Evolutionary conservation across 2,888 invertebrate genomes (phyloP).

Genomic region (Pseudococcus longispinus): DNA sequence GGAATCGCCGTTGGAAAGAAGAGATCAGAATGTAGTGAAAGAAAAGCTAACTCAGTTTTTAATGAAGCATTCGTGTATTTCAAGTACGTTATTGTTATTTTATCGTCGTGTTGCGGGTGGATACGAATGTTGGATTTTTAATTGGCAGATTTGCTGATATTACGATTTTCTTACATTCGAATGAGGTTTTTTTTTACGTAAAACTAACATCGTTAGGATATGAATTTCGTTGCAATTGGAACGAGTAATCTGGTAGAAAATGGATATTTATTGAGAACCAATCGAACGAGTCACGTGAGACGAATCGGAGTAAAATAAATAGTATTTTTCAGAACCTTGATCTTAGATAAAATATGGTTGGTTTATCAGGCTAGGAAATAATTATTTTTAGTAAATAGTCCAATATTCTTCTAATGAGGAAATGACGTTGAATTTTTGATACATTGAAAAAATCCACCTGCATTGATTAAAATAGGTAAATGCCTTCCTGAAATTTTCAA

Average conservation of each 20-base stretch:
- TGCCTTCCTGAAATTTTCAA: too few relatives aligned
- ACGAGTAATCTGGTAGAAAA: neutral
- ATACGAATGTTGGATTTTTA: neutral
- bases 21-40: conserved; percentile 66
- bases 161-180: neutral
- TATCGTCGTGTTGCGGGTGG: neutral
- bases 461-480: neutral
- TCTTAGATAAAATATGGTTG: neutral
- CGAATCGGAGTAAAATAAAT: neutral
- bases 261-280: neutral
- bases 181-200: too few relatives aligned
- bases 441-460: neutral
- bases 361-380: neutral
- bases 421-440: neutral
- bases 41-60: conserved; percentile 68
- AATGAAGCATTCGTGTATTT: conserved; percentile 68
- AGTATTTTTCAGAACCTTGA: neutral
- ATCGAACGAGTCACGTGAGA: neutral
- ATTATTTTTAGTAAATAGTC: neutral
- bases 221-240: too few relatives aligned
- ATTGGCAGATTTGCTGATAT: neutral
- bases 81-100: conserved; percentile 65
- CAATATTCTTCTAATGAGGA: neutral
- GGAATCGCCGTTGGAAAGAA: conserved; percentile 71
- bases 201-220: too few relatives aligned